These are phyloP conservation scores for Dipodomys spectabilis DNA, from an alignment of 2,113 vertebrate species.

Conservation along the genomic window DNA sequence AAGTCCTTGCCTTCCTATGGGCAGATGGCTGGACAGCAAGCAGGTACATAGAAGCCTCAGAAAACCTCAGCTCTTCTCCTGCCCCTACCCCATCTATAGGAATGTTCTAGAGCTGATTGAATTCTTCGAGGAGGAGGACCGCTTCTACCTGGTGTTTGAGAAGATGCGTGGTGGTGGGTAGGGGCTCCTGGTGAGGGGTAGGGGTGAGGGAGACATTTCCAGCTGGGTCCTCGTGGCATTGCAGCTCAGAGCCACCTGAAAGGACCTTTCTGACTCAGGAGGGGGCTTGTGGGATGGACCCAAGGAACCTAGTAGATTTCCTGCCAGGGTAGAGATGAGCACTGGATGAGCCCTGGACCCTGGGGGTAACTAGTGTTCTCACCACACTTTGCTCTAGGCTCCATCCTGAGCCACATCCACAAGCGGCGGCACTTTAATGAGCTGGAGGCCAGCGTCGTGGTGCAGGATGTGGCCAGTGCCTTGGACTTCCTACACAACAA, in stretches of 20 bases:
- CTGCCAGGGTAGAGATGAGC: neutral
- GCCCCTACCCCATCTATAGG: slow-evolving; percentile 77
- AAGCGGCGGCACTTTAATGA: slow-evolving; percentile 95
- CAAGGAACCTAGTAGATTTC: neutral
- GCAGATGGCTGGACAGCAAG: neutral
- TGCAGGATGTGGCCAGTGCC: slow-evolving; percentile 97
- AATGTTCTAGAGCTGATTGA: slow-evolving; percentile 98
- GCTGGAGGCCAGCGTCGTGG: slow-evolving; percentile 96
- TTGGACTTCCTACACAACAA: slow-evolving; percentile 98
- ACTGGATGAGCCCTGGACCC: rapidly evolving
- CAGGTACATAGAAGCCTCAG: neutral
- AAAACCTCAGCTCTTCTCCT: neutral
- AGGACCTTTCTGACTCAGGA: neutral
- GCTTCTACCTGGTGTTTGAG: slow-evolving; percentile 98
- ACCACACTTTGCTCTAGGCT: slow-evolving; percentile 84
- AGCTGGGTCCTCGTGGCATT: neutral
- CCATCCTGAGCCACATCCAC: slow-evolving; percentile 97
- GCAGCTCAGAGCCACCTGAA: too few relatives aligned
- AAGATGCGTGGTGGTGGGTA: slow-evolving; percentile 95
- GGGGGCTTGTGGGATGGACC: neutral
- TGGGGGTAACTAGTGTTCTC: neutral
- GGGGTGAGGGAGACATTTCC: neutral
- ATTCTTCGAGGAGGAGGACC: slow-evolving; percentile 98
- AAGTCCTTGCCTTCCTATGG: neutral
- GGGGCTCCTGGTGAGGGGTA: neutral